Base-by-base conservation (phyloP, 30 jellyfish, hydroid and myxozoan genomes). In the Mastigias papua region DNA sequence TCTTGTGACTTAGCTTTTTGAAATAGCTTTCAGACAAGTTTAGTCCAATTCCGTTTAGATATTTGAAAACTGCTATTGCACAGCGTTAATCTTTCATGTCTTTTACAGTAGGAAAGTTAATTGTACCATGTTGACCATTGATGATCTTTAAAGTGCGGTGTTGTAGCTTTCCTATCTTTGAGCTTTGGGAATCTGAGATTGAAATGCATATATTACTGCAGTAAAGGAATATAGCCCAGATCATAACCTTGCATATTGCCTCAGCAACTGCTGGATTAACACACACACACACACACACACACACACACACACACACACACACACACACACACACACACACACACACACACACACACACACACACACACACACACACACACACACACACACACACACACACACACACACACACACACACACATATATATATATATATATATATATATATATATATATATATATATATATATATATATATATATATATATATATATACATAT, bases 81-180 rank as follows among this genome's bases (percentile, higher is more conserved):
- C 74, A 63, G 74, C 81, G 81, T 27, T 69, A 28, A 69, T 69
- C 62, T 69, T 69, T 69, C 30, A 69, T 30, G 34, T 10, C 26
- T n/a, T 63, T 63, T 63, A 63, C 3, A 27, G 74, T 42, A 1
- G 74, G 35, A 20, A 6, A 21, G 67, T 19, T 54, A 54, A 54
- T 54, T 54, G 25, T 54, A 11, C 67, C 67, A 3, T 54, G 67
- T 54, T 7, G 67, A 5, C 67, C 67, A 54, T 54, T 54, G 9
- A 54, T 54, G 67, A 54, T 54, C 67, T 54, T 54, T 19, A 54
- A 54, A 21, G 72, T 21, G 72, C 10, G 30, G 17, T 60, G 72
- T 60, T 60, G 72, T 21, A 60, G 21, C 21, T 60, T 60, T 60
- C 17, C 72, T 7, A 60, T 22, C 11, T 60, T 60, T 60, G 33